Conservation (phyloP, 2,888 invertebrate genomes). For the Eupithecia vulgata region DNA sequence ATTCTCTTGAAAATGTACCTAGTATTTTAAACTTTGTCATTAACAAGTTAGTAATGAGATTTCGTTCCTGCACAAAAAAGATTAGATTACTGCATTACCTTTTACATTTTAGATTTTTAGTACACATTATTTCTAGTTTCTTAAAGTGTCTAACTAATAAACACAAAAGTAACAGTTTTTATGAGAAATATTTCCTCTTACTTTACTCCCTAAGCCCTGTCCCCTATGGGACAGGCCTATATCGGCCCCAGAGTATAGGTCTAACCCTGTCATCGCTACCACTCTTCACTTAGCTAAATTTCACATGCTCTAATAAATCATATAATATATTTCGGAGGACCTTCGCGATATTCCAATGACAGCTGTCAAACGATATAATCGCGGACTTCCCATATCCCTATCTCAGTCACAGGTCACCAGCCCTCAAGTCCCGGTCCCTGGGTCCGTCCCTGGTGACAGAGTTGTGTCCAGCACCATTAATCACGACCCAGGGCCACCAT, state of each 20-base stretch:
- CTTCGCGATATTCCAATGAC: background rate
- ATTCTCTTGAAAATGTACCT: background rate
- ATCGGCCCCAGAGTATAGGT: background rate
- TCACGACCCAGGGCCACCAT: constrained; percentile 51
- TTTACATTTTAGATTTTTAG: too few species aligned
- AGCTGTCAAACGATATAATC: background rate
- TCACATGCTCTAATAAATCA: background rate
- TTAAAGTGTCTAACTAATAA: background rate
- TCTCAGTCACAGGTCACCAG: background rate
- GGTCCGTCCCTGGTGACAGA: constrained; percentile 25
- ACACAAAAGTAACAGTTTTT: background rate
- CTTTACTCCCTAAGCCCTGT: background rate
- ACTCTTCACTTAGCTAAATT: background rate
- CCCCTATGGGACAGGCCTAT: background rate
- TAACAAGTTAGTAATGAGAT: too few species aligned
- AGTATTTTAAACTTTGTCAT: too few species aligned
- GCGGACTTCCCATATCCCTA: background rate
- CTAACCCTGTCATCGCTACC: background rate
- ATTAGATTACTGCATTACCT: too few species aligned
- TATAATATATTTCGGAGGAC: background rate
- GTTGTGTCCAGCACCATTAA: constrained; percentile 49
- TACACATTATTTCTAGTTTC: too few species aligned
- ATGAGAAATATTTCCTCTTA: too few species aligned
- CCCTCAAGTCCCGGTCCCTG: background rate
- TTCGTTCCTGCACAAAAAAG: background rate